Percentiles rank a stretch among this genome's conserved stretches.
Evolutionary conservation across 2,113 vertebrate species (phyloP).

Genomic region (Ophthalmolycus amberensis): DNA sequence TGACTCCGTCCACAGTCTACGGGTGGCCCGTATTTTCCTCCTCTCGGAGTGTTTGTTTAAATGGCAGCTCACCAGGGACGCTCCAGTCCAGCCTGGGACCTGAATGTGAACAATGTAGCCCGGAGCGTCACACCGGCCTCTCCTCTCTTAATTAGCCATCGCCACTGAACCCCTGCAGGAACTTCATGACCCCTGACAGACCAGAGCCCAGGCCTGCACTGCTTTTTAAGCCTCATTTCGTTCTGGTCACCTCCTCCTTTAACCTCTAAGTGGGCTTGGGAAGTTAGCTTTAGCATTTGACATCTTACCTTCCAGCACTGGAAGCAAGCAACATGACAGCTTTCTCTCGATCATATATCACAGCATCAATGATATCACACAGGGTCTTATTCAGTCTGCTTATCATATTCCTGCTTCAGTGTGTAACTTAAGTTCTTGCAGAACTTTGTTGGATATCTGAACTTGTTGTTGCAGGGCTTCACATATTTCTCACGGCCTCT

Average conservation of each 20-base stretch:
- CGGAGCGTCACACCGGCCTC: constrained; percentile 36
- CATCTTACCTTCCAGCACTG: too few relatives aligned
- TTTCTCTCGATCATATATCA: too few relatives aligned
- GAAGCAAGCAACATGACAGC: too few relatives aligned
- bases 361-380: too few relatives aligned
- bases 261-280: constrained; percentile 1
- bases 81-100: constrained; percentile 28
- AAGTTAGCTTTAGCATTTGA: neutral
- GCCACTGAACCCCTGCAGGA: constrained; percentile 12
- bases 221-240: constrained; percentile 37
- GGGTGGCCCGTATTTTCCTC: neutral
- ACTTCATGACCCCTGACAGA: constrained; percentile 2
- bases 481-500: too few relatives aligned
- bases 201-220: constrained; percentile 6
- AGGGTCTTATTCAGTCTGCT: too few relatives aligned
- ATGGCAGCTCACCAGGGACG: constrained; percentile 65
- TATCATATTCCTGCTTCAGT: too few relatives aligned
- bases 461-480: too few relatives aligned
- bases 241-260: constrained; percentile 14
- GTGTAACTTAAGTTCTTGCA: too few relatives aligned
- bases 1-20: neutral
- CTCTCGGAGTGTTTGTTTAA: constrained; percentile 50
- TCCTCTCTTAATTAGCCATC: constrained; percentile 59
- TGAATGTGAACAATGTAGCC: constrained; percentile 42
- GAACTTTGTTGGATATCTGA: too few relatives aligned